These are phyloP conservation scores for Catocala sponsa DNA, from an alignment of 2,888 invertebrate species.

Conservation along the genomic window DNA sequence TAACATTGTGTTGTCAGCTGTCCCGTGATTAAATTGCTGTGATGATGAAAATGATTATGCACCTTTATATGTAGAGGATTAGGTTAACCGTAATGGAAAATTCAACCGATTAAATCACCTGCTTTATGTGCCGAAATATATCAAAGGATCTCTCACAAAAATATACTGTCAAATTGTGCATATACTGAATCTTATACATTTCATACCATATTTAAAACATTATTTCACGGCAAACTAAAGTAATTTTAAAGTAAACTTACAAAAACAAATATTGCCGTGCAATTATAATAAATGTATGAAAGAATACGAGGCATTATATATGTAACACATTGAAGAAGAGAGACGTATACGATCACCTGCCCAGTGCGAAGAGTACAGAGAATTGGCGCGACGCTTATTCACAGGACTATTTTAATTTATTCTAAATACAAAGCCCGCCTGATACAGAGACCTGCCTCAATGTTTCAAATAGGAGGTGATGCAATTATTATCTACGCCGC, in stretches of 20 bases:
- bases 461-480: slow-evolving; percentile 41
- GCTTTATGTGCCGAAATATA: too few species aligned
- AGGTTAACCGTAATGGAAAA: too few species aligned
- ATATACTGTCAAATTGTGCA: too few species aligned
- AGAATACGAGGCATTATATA: background rate
- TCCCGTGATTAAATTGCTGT: too few species aligned
- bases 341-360: slow-evolving; percentile 12
- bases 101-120: too few species aligned
- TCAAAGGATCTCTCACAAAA: too few species aligned
- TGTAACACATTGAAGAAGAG: slow-evolving; percentile 19
- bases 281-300: slow-evolving; percentile 6
- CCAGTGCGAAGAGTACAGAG: slow-evolving; percentile 30
- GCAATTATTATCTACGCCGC: slow-evolving; percentile 34
- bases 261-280: background rate
- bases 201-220: too few species aligned
- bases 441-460: slow-evolving; percentile 49
- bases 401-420: slow-evolving; percentile 79
- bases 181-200: too few species aligned
- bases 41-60: too few species aligned
- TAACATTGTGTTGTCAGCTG: too few species aligned
- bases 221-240: too few species aligned
- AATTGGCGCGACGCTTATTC: slow-evolving; percentile 64
- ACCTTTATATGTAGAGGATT: too few species aligned
- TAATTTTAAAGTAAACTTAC: background rate
- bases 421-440: slow-evolving; percentile 72